A percentile compares a stretch with the other conserved stretches of the same genome.
Evolutionary conservation across 2,797 vertebrate species (phyloP).

Genomic region (Neomorphus geoffroyi): DNA sequence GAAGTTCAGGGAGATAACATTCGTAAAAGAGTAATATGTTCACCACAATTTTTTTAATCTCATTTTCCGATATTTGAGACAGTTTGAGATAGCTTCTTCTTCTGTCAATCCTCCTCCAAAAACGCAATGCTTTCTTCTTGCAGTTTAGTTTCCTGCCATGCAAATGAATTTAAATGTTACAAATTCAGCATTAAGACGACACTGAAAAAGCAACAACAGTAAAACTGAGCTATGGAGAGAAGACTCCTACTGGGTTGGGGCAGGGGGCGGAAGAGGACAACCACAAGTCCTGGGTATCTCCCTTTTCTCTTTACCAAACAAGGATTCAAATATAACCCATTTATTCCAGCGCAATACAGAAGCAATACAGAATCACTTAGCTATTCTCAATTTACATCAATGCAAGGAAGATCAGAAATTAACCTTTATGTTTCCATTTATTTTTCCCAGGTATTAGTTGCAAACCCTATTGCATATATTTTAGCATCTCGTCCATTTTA

Average conservation of each 20-base stretch:
- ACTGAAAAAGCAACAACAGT: not conserved
- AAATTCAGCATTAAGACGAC: not conserved
- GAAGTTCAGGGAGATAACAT: not conserved
- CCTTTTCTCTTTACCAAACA: not conserved
- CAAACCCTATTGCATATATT: not conserved
- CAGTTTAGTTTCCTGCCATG: not conserved
- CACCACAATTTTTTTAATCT: not conserved
- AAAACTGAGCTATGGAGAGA: not conserved
- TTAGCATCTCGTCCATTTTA: not conserved
- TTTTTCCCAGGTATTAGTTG: not conserved
- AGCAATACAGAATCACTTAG: not conserved
- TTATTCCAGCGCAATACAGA: not conserved
- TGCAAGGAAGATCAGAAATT: not conserved
- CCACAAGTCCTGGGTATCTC: not conserved
- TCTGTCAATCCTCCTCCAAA: not conserved
- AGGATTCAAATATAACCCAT: not conserved
- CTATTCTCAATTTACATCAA: not conserved
- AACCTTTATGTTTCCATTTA: not conserved
- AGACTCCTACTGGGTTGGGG: not conserved
- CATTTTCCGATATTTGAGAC: constrained; percentile 16
- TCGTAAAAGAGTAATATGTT: not conserved
- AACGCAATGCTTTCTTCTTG: not conserved
- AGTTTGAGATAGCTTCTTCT: not conserved
- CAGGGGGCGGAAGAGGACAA: not conserved
- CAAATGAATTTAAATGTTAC: not conserved